These are phyloP conservation scores for Sphenopsis melanotis DNA, from an alignment of 2,797 vertebrate genomes.

Conservation along the genomic window DNA sequence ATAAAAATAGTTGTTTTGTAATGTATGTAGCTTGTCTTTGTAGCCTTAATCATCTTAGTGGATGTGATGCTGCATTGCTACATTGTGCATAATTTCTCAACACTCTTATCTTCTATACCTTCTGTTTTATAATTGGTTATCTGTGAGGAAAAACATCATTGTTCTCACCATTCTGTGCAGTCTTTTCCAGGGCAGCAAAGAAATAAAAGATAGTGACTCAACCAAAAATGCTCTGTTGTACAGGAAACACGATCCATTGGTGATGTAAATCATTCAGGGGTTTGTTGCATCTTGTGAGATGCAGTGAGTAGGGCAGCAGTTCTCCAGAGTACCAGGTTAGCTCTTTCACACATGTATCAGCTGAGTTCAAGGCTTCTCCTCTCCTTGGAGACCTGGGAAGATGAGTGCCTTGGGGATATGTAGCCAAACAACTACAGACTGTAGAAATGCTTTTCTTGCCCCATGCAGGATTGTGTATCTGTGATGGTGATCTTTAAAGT, in stretches of 20 bases:
- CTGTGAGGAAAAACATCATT: background rate
- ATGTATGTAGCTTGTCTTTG: background rate
- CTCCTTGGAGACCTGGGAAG: background rate
- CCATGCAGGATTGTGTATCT: background rate
- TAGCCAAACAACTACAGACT: background rate
- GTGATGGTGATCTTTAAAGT: background rate
- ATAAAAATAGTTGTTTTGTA: background rate
- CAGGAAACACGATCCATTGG: background rate
- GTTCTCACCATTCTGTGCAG: background rate
- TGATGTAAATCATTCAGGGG: background rate
- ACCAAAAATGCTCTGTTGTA: background rate
- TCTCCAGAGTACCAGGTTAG: background rate
- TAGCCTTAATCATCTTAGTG: background rate
- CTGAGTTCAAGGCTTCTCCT: background rate
- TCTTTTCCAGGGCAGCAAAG: conserved; percentile 2
- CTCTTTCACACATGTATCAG: rapidly evolving
- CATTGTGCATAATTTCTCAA: background rate
- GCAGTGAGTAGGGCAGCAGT: background rate
- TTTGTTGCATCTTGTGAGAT: background rate
- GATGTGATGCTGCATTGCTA: background rate
- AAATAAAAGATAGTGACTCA: background rate
- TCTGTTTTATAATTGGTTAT: background rate
- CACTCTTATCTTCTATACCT: background rate
- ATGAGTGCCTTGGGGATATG: background rate
- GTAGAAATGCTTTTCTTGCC: background rate